Evolutionary conservation across 2,797 vertebrate genomes (phyloP).

Genomic region (Helarctos malayanus): DNA sequence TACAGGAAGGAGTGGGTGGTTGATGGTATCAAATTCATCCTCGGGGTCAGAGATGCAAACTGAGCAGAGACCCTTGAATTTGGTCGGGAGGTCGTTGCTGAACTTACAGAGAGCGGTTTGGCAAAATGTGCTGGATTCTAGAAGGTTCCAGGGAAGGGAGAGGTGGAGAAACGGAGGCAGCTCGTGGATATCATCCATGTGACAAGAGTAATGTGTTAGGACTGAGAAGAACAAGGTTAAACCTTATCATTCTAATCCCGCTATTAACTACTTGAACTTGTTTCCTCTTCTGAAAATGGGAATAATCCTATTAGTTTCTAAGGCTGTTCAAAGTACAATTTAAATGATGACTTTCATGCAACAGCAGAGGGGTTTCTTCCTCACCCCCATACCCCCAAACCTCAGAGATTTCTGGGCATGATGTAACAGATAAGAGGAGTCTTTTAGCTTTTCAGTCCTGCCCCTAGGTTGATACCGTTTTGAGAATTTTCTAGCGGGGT

Average conservation of each 20-base stretch:
- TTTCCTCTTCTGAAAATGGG: conserved; percentile 33
- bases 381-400: neutral
- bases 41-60: conserved; percentile 51
- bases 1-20: conserved; percentile 67
- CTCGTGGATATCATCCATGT: neutral
- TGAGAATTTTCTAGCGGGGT: conserved; percentile 13
- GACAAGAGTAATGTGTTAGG: conserved; percentile 12
- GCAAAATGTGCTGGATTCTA: neutral
- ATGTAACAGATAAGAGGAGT: conserved; percentile 2
- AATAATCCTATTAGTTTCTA: neutral
- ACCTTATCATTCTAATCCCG: neutral
- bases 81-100: neutral
- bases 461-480: conserved; percentile 8
- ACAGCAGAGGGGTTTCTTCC: neutral
- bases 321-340: conserved; percentile 27
- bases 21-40: conserved; percentile 63
- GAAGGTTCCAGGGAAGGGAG: neutral
- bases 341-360: conserved; percentile 13
- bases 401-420: neutral
- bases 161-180: neutral
- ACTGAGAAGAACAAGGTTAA: conserved; percentile 26
- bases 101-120: conserved; percentile 33
- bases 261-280: conserved; percentile 22
- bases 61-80: conserved; percentile 63
- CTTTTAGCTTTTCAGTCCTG: neutral